These are phyloP conservation scores for Oreochromis aureus DNA, from an alignment of 2,113 vertebrate species.

Conservation along the genomic window DNA sequence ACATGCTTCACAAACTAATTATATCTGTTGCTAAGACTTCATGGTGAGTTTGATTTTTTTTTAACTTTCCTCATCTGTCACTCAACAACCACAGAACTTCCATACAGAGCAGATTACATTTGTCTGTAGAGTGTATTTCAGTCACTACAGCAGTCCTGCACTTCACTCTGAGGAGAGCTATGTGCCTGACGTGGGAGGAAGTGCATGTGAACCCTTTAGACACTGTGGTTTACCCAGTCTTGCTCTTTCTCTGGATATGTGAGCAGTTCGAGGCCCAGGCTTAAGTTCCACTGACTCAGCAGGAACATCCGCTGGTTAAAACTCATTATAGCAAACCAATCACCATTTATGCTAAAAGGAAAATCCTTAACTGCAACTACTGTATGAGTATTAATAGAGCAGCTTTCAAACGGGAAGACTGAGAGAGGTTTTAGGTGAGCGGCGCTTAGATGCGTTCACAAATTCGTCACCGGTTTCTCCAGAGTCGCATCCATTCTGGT, in stretches of 20 bases:
- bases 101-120: not conserved
- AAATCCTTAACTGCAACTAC: slow-evolving; percentile 23
- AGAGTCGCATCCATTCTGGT: not conserved
- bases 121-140: not conserved
- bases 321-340: slow-evolving; percentile 23
- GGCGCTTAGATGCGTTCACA: not conserved
- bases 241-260: not conserved
- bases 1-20: not conserved
- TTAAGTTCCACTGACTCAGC: slow-evolving; percentile 40
- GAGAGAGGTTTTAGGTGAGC: not conserved
- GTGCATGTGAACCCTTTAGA: not conserved
- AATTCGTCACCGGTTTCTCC: not conserved
- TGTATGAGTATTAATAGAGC: not conserved
- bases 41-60: not conserved
- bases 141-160: not conserved
- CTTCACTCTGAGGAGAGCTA: not conserved
- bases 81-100: not conserved
- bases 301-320: not conserved
- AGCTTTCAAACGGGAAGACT: not conserved
- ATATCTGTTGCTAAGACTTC: not conserved
- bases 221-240: not conserved
- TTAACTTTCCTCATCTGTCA: not conserved
- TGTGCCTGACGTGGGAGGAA: not conserved
- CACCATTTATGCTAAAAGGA: slow-evolving; percentile 14
- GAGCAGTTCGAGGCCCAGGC: not conserved